These are phyloP conservation scores for Eira barbara DNA, from an alignment of 2,113 vertebrate genomes.

Conservation along the genomic window DNA sequence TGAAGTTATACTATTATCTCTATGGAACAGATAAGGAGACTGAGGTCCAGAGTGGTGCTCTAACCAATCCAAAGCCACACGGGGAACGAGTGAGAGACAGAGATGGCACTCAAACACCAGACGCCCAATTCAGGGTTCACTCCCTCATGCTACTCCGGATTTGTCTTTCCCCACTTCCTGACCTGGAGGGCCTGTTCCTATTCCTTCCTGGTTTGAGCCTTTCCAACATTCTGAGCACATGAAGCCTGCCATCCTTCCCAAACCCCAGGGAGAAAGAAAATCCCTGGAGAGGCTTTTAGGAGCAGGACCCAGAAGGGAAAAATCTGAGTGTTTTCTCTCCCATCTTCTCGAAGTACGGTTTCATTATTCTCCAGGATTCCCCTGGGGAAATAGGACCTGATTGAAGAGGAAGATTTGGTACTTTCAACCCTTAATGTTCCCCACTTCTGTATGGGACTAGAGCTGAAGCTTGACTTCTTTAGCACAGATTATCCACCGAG, in stretches of 20 bases:
- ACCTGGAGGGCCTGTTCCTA: background rate
- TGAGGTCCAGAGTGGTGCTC: background rate
- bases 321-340: background rate
- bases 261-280: background rate
- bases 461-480: background rate
- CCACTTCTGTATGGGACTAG: background rate
- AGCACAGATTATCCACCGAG: background rate
- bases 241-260: background rate
- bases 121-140: fast-evolving
- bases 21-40: background rate
- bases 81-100: background rate
- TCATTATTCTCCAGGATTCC: background rate
- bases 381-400: background rate
- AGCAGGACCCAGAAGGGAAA: background rate
- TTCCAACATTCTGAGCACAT: background rate
- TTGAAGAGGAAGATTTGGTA: background rate
- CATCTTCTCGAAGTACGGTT: background rate
- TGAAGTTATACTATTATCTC: background rate
- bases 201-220: background rate
- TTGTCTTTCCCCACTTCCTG: background rate
- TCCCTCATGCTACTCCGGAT: fast-evolving
- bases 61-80: background rate
- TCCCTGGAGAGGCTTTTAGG: background rate
- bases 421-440: background rate
- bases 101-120: background rate